Percentiles rank a stretch among this genome's conserved stretches.
These are phyloP conservation scores for Sylvilagus floridanus DNA, from an alignment of 2,797 vertebrate species.

Conservation along the genomic window DNA sequence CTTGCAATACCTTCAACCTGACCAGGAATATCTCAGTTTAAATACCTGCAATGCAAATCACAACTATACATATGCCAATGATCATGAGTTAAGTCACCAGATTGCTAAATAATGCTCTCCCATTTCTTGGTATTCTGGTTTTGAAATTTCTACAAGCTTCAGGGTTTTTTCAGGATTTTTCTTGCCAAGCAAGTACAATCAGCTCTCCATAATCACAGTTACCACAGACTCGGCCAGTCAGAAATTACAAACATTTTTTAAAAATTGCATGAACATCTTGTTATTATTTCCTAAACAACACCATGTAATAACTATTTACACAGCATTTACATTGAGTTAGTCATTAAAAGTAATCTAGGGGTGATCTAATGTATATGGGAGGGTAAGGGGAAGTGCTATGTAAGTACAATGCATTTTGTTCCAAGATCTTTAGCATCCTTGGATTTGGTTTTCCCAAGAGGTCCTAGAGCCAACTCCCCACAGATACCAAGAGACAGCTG, in stretches of 20 bases:
- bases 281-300: too few relatives aligned
- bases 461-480: neutral
- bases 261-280: too few relatives aligned
- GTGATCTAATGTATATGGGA: neutral
- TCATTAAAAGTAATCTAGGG: neutral
- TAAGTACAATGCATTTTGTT: neutral
- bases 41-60: conserved; percentile 90
- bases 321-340: too few relatives aligned
- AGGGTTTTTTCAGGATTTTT: conserved; percentile 37
- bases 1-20: conserved; percentile 84
- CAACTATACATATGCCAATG: conserved; percentile 89
- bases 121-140: too few relatives aligned
- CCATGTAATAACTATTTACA: too few relatives aligned
- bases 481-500: neutral
- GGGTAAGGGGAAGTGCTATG: neutral
- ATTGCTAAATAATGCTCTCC: conserved; percentile 81
- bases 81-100: conserved; percentile 88
- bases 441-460: neutral
- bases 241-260: neutral
- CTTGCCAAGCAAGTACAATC: conserved; percentile 26
- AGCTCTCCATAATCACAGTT: neutral
- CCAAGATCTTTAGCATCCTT: neutral
- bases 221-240: neutral
- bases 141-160: too few relatives aligned
- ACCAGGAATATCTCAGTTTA: conserved; percentile 87